These are phyloP conservation scores for Macropis europaea DNA, from an alignment of 2,888 invertebrate species.

Conservation along the genomic window DNA sequence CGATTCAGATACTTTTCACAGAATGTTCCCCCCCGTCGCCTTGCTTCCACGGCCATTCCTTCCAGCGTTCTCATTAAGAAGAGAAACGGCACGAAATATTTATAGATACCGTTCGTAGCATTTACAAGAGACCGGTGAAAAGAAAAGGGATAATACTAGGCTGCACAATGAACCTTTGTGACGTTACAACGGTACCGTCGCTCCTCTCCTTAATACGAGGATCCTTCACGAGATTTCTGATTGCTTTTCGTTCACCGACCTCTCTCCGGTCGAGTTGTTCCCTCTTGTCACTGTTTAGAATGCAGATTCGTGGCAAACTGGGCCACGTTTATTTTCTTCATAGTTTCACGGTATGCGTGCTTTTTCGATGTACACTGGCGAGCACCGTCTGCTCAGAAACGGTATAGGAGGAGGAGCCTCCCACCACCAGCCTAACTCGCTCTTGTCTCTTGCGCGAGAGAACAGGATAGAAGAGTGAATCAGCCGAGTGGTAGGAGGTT, in stretches of 20 bases:
- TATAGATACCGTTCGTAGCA: constrained; percentile 10
- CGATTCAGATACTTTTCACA: not conserved
- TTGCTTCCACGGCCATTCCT: not conserved
- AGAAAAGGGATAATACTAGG: not conserved
- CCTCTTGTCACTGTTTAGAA: not conserved
- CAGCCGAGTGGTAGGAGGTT: too few relatives aligned
- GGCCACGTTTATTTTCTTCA: too few relatives aligned
- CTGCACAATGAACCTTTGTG: constrained; percentile 10
- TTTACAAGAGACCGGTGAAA: constrained; percentile 7
- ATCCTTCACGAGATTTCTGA: not conserved
- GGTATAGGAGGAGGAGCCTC: too few relatives aligned
- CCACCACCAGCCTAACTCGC: too few relatives aligned
- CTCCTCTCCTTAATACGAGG: not conserved
- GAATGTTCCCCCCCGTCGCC: too few relatives aligned
- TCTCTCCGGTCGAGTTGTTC: not conserved
- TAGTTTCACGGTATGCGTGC: too few relatives aligned
- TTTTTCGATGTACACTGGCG: too few relatives aligned
- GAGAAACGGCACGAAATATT: constrained; percentile 17
- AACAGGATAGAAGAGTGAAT: too few relatives aligned
- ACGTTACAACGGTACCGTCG: not conserved
- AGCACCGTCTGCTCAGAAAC: too few relatives aligned
- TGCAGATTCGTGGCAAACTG: too few relatives aligned
- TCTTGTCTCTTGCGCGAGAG: too few relatives aligned
- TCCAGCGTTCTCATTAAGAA: constrained; percentile 15
- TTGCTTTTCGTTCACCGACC: not conserved